A percentile compares a stretch with the other conserved stretches of the same genome.
Conservation (phyloP, 1,140 invertebrate species). For the Polypedilum pembai region DNA sequence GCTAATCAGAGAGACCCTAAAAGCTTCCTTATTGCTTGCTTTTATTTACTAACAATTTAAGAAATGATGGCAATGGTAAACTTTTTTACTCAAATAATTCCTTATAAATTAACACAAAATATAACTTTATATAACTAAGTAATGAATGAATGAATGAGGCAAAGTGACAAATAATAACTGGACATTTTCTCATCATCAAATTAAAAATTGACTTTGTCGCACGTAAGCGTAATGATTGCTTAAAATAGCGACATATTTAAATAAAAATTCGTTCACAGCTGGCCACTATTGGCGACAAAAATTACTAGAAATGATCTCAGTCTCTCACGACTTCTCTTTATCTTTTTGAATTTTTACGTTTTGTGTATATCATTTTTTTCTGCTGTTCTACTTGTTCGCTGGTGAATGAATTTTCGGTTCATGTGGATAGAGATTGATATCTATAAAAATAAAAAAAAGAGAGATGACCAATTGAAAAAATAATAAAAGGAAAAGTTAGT, state of each 20-base stretch:
- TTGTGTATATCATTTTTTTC: neutral
- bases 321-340: too few relatives aligned
- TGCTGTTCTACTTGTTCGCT: constrained; percentile 16
- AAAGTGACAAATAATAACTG: too few relatives aligned
- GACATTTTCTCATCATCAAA: too few relatives aligned
- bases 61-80: neutral
- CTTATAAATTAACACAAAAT: neutral
- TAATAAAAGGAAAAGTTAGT: neutral
- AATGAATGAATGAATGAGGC: neutral
- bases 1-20: neutral
- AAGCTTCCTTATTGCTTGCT: constrained; percentile 1
- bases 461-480: too few relatives aligned
- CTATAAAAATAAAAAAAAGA: too few relatives aligned
- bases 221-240: too few relatives aligned
- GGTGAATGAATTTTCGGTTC: neutral
- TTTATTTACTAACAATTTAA: neutral
- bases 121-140: neutral
- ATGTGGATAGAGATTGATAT: neutral
- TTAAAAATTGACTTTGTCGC: too few relatives aligned
- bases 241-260: too few relatives aligned
- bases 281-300: too few relatives aligned
- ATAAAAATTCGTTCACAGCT: too few relatives aligned
- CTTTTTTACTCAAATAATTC: neutral
- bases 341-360: too few relatives aligned
- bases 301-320: too few relatives aligned